Evolutionary conservation across 2,888 invertebrate genomes (phyloP), one percentile per base, ranked within the genome.

Genomic region (Heteromurus nitidus): DNA sequence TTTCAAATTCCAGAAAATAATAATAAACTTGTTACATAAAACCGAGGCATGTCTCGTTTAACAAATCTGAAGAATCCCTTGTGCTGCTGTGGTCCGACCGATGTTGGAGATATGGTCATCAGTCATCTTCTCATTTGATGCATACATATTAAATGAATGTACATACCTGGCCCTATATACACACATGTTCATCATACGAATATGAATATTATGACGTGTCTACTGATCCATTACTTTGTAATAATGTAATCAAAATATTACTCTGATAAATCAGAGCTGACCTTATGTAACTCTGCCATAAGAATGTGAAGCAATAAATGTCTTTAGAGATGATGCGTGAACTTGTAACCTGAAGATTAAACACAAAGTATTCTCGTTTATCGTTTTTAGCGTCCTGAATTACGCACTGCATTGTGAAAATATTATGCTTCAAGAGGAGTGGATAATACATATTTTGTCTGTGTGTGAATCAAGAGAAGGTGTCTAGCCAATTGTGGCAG

Each of bases 21-120:
- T 76, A 76, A 76, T 68, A 76, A 68, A 68, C 76, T 58, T 58
- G 68, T 76, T 76, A 76, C 65, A 65, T 65, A 55, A 65, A 76
- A 44, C 28, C n/a, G 65, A 28, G 2, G 47, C 76, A 76, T 76
- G 76, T 44, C 44, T 60, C 68, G 76, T 9, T 30, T 69, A 62
- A 30, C 69, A 77, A n/a, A 69, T 65, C 55, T 62, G 60, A 18
- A 50, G n/a, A n/a, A 11, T 36, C 7, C 36, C 36, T 9, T 9
- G 36, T 36, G n/a, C 36, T 36, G 42, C 36, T 53, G 2, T 13
- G 62, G n/a, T n/a, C n/a, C n/a, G n/a, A n/a, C n/a, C n/a, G n/a
- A n/a, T n/a, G n/a, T 5, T 16, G 47, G 20, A 26, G 24, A 22
- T 22, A 58, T n/a, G n/a, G 58, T 62, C 77, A 77, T 77, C 77